A percentile compares a stretch with the other conserved stretches of the same genome.
Conservation (phyloP, 2,797 vertebrate species). For the Neosilurus mollespiculum region DNA sequence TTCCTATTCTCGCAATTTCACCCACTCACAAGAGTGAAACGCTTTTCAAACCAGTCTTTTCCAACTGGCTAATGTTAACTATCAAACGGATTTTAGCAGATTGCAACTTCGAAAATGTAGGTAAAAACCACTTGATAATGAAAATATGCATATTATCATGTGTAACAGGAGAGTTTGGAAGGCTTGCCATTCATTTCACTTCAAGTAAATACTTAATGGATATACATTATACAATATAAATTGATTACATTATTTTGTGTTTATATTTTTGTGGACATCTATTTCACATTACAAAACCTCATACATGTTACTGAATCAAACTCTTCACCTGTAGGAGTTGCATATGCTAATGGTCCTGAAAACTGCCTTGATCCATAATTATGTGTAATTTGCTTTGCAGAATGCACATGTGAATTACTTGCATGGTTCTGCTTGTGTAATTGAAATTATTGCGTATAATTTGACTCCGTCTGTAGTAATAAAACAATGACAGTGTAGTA, state of each 20-base stretch:
- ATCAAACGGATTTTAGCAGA: too few species aligned
- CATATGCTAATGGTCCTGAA: neutral
- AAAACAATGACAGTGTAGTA: neutral
- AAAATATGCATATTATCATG: too few species aligned
- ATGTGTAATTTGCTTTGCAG: neutral
- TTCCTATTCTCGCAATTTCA: too few species aligned
- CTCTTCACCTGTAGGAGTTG: neutral
- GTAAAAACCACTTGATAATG: too few species aligned
- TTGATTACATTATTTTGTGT: neutral
- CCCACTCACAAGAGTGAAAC: too few species aligned
- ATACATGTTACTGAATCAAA: neutral
- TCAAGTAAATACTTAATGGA: too few species aligned
- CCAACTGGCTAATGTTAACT: too few species aligned
- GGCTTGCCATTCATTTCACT: too few species aligned
- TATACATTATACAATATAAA: too few species aligned
- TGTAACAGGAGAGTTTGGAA: too few species aligned
- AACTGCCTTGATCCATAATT: neutral
- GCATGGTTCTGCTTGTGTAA: conserved; percentile 2
- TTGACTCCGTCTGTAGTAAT: neutral
- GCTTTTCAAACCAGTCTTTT: too few species aligned
- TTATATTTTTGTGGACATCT: neutral
- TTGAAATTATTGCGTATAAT: neutral
- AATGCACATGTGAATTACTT: neutral
- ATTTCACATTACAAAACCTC: neutral
- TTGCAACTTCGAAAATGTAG: too few species aligned